Percentiles rank a stretch among this genome's conserved stretches.
Evolutionary conservation across 2,888 invertebrate genomes (phyloP).

Genomic region (Dicroscelio sp.): DNA sequence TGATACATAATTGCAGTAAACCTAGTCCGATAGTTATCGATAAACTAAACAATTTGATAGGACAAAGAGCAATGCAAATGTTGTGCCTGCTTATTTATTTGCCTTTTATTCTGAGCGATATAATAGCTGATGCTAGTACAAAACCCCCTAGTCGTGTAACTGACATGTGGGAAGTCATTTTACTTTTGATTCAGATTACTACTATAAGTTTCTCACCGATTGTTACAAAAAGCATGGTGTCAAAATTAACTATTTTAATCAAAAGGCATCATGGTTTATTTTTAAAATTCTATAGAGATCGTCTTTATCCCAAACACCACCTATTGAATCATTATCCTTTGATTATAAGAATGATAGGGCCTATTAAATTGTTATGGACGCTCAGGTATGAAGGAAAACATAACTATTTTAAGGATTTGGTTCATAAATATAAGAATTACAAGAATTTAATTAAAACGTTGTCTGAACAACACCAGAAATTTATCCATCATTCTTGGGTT

Average conservation of each 20-base stretch:
- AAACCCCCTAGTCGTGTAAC: not conserved
- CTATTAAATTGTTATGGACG: conserved; percentile 54
- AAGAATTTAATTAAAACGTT: conserved; percentile 63
- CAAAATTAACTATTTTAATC: not conserved
- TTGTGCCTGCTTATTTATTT: conserved; percentile 66
- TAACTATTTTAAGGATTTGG: conserved; percentile 70
- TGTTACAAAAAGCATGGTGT: not conserved
- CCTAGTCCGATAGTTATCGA: conserved; percentile 76
- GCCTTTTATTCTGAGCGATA: conserved; percentile 36
- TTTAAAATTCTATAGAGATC: not conserved
- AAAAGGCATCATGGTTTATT: not conserved
- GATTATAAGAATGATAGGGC: conserved; percentile 47
- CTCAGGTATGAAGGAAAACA: conserved; percentile 71
- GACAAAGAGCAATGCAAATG: conserved; percentile 79
- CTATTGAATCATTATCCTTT: conserved; percentile 69
- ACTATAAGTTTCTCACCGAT: conserved; percentile 57
- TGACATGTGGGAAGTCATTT: conserved; percentile 55
- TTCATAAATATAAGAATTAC: conserved; percentile 55
- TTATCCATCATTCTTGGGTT: conserved; percentile 17
- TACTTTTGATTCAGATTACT: conserved; percentile 60
- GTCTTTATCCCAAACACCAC: conserved; percentile 50
- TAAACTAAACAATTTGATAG: conserved; percentile 68
- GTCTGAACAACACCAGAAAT: conserved; percentile 56
- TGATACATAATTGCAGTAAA: conserved; percentile 65
- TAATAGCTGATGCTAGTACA: conserved; percentile 24